phyloP scores from a whole-genome alignment of 2,113 vertebrate genomes.

The Phalacrocorax carbo region DNA sequence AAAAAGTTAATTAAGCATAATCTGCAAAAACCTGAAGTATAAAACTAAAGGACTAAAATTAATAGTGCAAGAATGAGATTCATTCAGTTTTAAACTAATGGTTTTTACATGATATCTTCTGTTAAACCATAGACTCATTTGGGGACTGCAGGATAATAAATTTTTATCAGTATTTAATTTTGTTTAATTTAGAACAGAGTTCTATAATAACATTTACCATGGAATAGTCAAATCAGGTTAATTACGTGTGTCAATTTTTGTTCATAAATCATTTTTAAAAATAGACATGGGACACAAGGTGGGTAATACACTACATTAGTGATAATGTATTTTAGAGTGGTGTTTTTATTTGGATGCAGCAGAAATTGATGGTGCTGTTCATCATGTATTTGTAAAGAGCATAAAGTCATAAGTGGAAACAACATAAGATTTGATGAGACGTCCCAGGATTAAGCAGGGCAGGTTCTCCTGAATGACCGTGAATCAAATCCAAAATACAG shows the following conservation, averaged over 20 bases:
- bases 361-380: not conserved
- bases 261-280: constrained; percentile 60
- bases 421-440: not conserved
- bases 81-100: constrained; percentile 28
- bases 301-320: not conserved
- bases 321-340: not conserved
- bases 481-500: not conserved
- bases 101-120: not conserved
- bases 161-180: constrained; percentile 63
- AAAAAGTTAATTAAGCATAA: constrained; percentile 57
- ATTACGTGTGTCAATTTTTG: constrained; percentile 45
- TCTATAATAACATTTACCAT: constrained; percentile 44
- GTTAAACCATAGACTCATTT: constrained; percentile 4
- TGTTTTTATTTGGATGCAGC: not conserved
- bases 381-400: not conserved
- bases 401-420: not conserved
- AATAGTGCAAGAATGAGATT: constrained; percentile 45
- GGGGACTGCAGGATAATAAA: constrained; percentile 20
- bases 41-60: constrained; percentile 43
- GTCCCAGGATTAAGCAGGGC: not conserved
- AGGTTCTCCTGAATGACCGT: not conserved
- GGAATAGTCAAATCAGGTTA: constrained; percentile 39
- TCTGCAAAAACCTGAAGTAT: constrained; percentile 29
- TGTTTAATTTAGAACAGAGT: constrained; percentile 52
- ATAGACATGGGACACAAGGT: constrained; percentile 11